Evolutionary conservation across 2,888 invertebrate genomes (phyloP), one percentile per base, ranked within the genome.

Genomic region (Diabrotica balteata): DNA sequence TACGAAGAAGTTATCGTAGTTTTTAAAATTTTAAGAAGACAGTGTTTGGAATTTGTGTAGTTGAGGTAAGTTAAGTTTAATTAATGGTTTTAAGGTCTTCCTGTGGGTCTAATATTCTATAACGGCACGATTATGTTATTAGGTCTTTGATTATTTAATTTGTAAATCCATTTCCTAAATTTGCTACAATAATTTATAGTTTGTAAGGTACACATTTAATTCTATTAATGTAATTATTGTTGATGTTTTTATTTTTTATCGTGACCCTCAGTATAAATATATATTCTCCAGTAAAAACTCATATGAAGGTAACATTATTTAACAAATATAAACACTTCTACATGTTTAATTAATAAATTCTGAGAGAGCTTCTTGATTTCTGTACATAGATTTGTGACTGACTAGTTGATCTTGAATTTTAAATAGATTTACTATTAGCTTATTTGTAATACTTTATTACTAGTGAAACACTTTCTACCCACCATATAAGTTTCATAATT

Each of bases 401-500:
- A 52, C 42, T 55, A 60, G 60, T 60, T 66, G 60, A 66, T 66
- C 66, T 66, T 66, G 60, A 66, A 66, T 49, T 55, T 46, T 60
- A 60, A 42, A 47, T 10, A 47, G 10, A 57, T 45, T 45, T 55
- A 44, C 32, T 55, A 44, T 4, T 32, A 32, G 32, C 32, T 55
- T 44, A 44, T 44, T n/a, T 42, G 53, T n/a, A 59, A 42, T 60
- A 32, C 17, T 17, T 63, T 52, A 49, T 22, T 60, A 43, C 63
- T 63, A 69, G 69, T 63, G 66, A 69, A 66, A 69, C 59, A 66
- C 62, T 69, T 66, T 69, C 53, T 66, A 65, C 43, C 17, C 17
- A 17, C 17, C 17, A 63, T 45, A 8, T 11, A 45, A 45, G 17
- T 57, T 44, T 44, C 32, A 32, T 32, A 32, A 32, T 32, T 32